Evolutionary conservation across 1,140 invertebrate genomes (phyloP).

Genomic region (Drosophila athabasca): DNA sequence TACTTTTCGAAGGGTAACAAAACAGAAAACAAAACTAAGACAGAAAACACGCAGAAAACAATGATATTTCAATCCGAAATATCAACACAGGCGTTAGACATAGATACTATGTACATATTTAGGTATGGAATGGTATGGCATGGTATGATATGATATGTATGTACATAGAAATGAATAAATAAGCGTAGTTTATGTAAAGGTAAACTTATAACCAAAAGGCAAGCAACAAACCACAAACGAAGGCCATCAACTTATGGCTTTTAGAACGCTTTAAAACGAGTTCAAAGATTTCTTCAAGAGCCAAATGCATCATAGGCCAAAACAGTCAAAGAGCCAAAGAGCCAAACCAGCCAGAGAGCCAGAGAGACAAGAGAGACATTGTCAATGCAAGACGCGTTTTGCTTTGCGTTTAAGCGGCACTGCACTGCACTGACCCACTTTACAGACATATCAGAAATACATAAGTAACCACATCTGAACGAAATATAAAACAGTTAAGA

Average conservation of each 20-base stretch:
- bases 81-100: slow-evolving; percentile 17
- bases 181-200: slow-evolving; percentile 12
- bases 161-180: slow-evolving; percentile 10
- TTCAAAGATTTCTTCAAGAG: slow-evolving; percentile 51
- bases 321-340: slow-evolving; percentile 22
- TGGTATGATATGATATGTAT: slow-evolving; percentile 20
- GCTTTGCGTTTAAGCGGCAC: background rate
- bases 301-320: slow-evolving; percentile 73
- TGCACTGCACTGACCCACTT: slow-evolving; percentile 41
- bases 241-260: slow-evolving; percentile 69
- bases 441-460: background rate
- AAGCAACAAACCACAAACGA: slow-evolving; percentile 74
- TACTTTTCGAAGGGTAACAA: slow-evolving; percentile 5
- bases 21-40: slow-evolving; percentile 7
- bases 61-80: slow-evolving; percentile 68
- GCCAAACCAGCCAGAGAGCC: slow-evolving; percentile 18
- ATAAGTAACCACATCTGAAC: slow-evolving; percentile 5
- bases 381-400: slow-evolving; percentile 32
- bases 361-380: slow-evolving; percentile 10
- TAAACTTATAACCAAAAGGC: slow-evolving; percentile 34
- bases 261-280: slow-evolving; percentile 69
- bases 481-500: slow-evolving; percentile 39
- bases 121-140: slow-evolving; percentile 5
- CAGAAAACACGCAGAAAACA: slow-evolving; percentile 26
- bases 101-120: no score